phyloP scores from a whole-genome alignment of 2,888 invertebrate species.

The Ochropleura leucogaster region DNA sequence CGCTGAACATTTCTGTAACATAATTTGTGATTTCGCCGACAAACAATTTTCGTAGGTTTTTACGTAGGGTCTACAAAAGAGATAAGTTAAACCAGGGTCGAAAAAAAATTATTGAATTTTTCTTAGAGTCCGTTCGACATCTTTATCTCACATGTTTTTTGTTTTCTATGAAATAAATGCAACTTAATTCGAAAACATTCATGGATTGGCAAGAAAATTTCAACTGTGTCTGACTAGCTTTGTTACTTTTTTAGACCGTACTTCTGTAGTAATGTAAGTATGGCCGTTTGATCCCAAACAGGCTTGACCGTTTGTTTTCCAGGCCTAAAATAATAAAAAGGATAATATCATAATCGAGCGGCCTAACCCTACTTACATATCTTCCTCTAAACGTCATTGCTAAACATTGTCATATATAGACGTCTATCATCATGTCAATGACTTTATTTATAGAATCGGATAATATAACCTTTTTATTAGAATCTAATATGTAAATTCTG shows the following conservation, averaged over 20 bases:
- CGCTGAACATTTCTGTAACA: slow-evolving; percentile 72
- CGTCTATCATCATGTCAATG: not conserved
- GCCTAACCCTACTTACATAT: slow-evolving; percentile 16
- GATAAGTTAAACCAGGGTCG: too few species aligned
- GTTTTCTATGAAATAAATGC: too few species aligned
- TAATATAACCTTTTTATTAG: not conserved
- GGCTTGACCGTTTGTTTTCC: slow-evolving; percentile 37
- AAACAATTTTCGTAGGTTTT: slow-evolving; percentile 66
- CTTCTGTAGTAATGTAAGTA: slow-evolving; percentile 7
- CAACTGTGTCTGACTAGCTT: too few species aligned
- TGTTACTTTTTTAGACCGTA: not conserved
- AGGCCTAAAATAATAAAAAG: slow-evolving; percentile 46
- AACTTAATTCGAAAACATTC: too few species aligned
- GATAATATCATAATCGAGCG: slow-evolving; percentile 41
- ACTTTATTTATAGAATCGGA: too few species aligned
- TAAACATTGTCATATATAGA: slow-evolving; percentile 11
- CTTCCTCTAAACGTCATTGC: slow-evolving; percentile 3
- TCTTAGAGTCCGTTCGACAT: too few species aligned
- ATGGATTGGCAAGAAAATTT: too few species aligned
- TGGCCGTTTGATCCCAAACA: slow-evolving; percentile 38
- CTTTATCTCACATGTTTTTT: too few species aligned
- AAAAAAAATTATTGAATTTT: too few species aligned
- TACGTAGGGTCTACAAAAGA: not conserved
- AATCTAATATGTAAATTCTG: not conserved
- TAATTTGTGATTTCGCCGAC: slow-evolving; percentile 73